These are phyloP conservation scores for Ictalurus furcatus DNA, from an alignment of 2,113 vertebrate species.

Conservation along the genomic window DNA sequence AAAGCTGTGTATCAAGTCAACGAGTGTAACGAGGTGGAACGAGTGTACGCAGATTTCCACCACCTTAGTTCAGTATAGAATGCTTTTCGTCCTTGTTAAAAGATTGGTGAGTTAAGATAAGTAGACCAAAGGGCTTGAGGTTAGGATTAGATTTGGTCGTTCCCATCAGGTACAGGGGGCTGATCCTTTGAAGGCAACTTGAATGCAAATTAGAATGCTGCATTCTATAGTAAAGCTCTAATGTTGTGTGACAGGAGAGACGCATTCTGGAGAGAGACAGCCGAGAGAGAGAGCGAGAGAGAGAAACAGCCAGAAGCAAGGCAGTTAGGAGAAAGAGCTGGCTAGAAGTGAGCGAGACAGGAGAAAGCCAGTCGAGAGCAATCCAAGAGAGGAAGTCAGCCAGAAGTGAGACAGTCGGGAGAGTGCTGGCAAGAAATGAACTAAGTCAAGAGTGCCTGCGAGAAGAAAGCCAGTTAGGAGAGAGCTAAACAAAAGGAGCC, in stretches of 20 bases:
- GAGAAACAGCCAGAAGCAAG: not conserved
- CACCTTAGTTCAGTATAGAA: not conserved
- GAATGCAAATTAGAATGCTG: not conserved
- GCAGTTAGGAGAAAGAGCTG: not conserved
- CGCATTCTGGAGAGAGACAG: not conserved
- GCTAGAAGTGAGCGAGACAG: not conserved
- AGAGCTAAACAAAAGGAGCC: not conserved
- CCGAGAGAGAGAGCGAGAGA: not conserved
- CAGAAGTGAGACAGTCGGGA: not conserved
- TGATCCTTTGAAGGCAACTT: not conserved
- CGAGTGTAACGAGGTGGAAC: not conserved
- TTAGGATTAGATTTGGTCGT: not conserved
- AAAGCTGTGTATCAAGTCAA: not conserved
- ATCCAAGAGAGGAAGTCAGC: not conserved
- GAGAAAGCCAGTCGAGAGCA: not conserved
- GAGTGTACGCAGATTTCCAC: not conserved
- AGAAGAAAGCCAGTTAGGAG: not conserved
- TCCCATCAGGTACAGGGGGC: not conserved
- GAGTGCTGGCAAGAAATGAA: not conserved
- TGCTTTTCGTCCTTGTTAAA: not conserved
- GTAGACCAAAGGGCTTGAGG: not conserved
- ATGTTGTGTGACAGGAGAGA: not conserved
- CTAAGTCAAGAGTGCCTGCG: not conserved
- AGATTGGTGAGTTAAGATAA: not conserved
- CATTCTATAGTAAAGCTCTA: not conserved